A percentile compares a stretch with the other conserved stretches of the same genome.
These are phyloP conservation scores for Athalia rosae DNA, from an alignment of 2,888 invertebrate genomes.

Conservation along the genomic window DNA sequence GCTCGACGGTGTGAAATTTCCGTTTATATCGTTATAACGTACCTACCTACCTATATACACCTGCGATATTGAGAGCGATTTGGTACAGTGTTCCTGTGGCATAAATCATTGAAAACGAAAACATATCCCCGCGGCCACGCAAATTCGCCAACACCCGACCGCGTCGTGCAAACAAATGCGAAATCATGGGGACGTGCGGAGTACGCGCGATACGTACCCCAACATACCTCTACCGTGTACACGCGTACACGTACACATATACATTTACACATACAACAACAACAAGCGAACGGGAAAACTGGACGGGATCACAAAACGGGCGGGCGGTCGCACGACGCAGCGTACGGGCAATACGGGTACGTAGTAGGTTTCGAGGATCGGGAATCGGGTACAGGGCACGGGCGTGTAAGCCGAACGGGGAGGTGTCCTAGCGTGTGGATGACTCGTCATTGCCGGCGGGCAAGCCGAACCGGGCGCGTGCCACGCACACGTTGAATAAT, in stretches of 20 bases:
- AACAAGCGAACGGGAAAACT: too few relatives aligned
- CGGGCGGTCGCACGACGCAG: too few relatives aligned
- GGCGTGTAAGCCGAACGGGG: constrained; percentile 57
- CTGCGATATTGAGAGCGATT: background rate
- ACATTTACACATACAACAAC: too few relatives aligned
- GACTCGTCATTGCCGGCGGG: constrained; percentile 73
- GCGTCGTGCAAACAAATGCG: constrained; percentile 72
- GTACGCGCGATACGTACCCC: constrained; percentile 57
- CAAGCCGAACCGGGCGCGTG: constrained; percentile 65
- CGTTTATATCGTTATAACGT: too few relatives aligned
- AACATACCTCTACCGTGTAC: too few relatives aligned
- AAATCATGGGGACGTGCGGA: constrained; percentile 65
- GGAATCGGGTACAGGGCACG: constrained; percentile 4
- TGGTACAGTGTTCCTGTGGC: constrained; percentile 55
- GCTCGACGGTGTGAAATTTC: too few relatives aligned
- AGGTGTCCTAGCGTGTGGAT: constrained; percentile 72
- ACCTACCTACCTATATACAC: too few relatives aligned
- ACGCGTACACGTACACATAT: too few relatives aligned
- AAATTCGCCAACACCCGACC: constrained; percentile 73
- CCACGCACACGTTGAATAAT: constrained; percentile 59
- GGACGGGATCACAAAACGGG: too few relatives aligned
- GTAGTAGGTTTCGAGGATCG: too few relatives aligned
- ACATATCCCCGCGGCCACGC: constrained; percentile 72
- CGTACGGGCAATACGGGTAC: too few relatives aligned
- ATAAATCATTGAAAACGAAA: constrained; percentile 74